Evolutionary conservation across 1,140 invertebrate species (phyloP).

Genomic region (Sinonovacula constricta): DNA sequence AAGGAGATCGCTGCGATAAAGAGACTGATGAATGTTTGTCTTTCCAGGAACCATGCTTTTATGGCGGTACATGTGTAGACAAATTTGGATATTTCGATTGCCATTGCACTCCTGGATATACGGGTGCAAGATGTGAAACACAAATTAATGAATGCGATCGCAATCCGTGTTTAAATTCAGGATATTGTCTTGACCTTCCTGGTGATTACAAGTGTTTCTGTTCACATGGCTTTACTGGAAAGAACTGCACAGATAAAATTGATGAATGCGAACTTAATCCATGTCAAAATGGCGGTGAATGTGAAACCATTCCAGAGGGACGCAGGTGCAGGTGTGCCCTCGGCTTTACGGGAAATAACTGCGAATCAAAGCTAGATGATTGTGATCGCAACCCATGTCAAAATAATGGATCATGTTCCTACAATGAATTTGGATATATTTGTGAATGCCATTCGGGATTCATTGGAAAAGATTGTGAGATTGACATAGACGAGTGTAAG

Average conservation of each 20-base stretch:
- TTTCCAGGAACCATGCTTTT: constrained; percentile 92
- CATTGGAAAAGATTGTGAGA: constrained; percentile 90
- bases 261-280: constrained; percentile 64
- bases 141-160: constrained; percentile 95
- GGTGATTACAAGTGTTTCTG: constrained; percentile 91
- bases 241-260: constrained; percentile 76
- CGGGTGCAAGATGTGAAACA: constrained; percentile 90
- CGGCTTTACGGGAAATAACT: too few relatives aligned
- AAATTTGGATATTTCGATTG: constrained; percentile 21
- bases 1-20: too few relatives aligned
- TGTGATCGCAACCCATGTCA: too few relatives aligned
- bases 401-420: constrained; percentile 54
- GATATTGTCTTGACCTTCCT: constrained; percentile 84
- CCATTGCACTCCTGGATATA: constrained; percentile 89
- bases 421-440: too few relatives aligned
- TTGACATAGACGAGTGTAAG: constrained; percentile 88
- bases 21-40: too few relatives aligned
- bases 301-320: constrained; percentile 54
- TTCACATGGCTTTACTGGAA: constrained; percentile 90
- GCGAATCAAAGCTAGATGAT: too few relatives aligned
- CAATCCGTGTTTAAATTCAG: constrained; percentile 86
- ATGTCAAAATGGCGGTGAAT: constrained; percentile 67
- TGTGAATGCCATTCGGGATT: constrained; percentile 91
- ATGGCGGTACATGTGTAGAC: constrained; percentile 88
- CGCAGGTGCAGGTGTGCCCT: too few relatives aligned